Conservation (phyloP, 2,888 invertebrate genomes). For the Zygothrica quintamaculata region DNA sequence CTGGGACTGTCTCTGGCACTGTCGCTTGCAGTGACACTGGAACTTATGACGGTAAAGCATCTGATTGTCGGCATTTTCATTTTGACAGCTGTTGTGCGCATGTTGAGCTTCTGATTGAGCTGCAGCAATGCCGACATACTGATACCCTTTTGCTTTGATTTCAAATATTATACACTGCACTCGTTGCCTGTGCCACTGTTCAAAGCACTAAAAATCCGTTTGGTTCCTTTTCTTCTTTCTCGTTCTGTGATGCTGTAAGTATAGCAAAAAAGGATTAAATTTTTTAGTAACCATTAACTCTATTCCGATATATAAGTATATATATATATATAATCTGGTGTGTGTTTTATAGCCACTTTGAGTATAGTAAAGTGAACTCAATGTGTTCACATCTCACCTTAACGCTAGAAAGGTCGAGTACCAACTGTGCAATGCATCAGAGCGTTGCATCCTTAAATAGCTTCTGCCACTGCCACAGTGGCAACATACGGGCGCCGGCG, state of each 20-base stretch:
- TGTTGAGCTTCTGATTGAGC: conserved; percentile 74
- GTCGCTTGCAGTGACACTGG: conserved; percentile 2
- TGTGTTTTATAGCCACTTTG: conserved; percentile 17
- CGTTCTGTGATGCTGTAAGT: conserved; percentile 13
- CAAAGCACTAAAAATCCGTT: conserved; percentile 26
- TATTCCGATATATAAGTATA: background rate
- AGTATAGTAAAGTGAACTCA: conserved; percentile 13
- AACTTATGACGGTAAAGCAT: conserved; percentile 14
- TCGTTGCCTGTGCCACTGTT: conserved; percentile 52
- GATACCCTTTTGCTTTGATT: conserved; percentile 82
- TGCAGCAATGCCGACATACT: conserved; percentile 70
- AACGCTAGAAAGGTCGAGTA: conserved; percentile 59
- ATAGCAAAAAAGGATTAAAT: conserved; percentile 13
- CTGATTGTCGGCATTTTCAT: conserved; percentile 67
- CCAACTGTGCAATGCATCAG: conserved; percentile 76
- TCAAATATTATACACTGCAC: conserved; percentile 83
- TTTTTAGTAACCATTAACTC: conserved; percentile 41
- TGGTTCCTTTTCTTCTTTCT: conserved; percentile 21
- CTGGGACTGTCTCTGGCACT: conserved; percentile 4
- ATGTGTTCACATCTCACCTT: conserved; percentile 66
- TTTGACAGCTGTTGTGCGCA: conserved; percentile 83
- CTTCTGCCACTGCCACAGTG: conserved; percentile 53
- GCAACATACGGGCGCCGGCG: conserved; percentile 57
- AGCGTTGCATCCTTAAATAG: conserved; percentile 77
- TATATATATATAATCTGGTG: too few relatives aligned